Evolutionary conservation across 2,888 invertebrate species (phyloP), one percentile per base, ranked within the genome.

Genomic region (Lampropteryx suffumata): DNA sequence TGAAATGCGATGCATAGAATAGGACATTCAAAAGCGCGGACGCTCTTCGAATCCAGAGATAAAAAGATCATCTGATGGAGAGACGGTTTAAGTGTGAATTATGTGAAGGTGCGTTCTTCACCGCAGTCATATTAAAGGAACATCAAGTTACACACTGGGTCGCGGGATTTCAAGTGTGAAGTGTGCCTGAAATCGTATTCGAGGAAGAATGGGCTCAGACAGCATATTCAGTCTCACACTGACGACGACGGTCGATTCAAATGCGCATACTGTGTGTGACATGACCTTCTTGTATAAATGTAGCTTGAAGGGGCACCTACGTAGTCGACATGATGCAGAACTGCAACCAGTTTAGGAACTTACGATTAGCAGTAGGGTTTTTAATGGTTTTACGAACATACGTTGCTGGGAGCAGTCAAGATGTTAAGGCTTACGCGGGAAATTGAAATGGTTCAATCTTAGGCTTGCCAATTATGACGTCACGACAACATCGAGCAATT

Each of bases 221-320:
- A 44, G 29, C 50, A 50, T 11, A 40, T 44, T 34, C 33, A 44
- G 0, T 34, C 39, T 5, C 50, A 50, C n/a, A 35, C 34, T n/a
- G n/a, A n/a, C 7, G 29, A 24, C 52, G 85, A 85, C 40, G 72
- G 82, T 28, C 54, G 85, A 28, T 86, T 86, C 30, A 69, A 78
- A 0, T 88, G 88, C 32, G 66, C 71, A 0, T 69, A 82, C 0
- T 88, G 87, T 10, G 84, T 88, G 87, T 10, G 84, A 80, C 0
- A 83, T 85, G 50, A 74, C 82, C 0, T 90, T 87, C 8, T 80
- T 86, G 0, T 84, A 89, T 57, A 86, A 86, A 49, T 87, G 84
- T 36, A 85, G 85, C 51, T 50, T 89, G 9, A 87, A 87, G 45
- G 79, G 81, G 0, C 87, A 87, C 57, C 66, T 85, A 37, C 87